Percentiles rank a stretch among this genome's conserved stretches.
These are phyloP conservation scores for Craniophora ligustri DNA, from an alignment of 2,888 invertebrate species.

Conservation along the genomic window DNA sequence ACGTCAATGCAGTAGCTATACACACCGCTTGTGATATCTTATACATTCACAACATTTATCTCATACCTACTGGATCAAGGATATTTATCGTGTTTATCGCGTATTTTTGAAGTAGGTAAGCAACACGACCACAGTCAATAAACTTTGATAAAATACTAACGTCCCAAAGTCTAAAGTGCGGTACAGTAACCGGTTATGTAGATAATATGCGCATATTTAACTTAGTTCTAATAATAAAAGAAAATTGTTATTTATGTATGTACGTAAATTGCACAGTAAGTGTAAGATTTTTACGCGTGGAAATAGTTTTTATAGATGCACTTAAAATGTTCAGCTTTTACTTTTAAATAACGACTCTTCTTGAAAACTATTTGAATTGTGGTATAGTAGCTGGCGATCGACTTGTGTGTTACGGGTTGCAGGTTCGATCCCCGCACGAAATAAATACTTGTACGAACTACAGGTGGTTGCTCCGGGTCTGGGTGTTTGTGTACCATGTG, in stretches of 20 bases:
- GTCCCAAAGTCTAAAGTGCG: conserved; percentile 20
- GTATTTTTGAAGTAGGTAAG: not conserved
- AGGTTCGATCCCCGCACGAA: too few species aligned
- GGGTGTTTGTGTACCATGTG: too few species aligned
- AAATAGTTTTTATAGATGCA: too few species aligned
- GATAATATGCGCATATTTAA: not conserved
- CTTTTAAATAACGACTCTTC: too few species aligned
- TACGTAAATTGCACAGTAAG: too few species aligned
- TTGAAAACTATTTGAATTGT: too few species aligned
- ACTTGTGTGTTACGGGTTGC: too few species aligned
- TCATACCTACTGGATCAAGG: conserved; percentile 1
- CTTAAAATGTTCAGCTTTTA: too few species aligned
- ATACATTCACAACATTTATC: conserved; percentile 5
- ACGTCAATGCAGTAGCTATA: conserved; percentile 47
- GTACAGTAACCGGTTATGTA: conserved; percentile 2
- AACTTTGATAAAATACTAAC: conserved; percentile 20
- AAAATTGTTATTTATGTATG: not conserved
- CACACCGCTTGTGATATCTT: conserved; percentile 29
- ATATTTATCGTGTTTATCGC: conserved; percentile 13
- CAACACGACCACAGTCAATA: not conserved
- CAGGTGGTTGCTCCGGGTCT: too few species aligned
- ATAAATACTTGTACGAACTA: too few species aligned
- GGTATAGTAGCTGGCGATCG: too few species aligned
- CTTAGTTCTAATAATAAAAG: not conserved
- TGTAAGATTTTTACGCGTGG: too few species aligned